These are phyloP conservation scores for Noctua janthe DNA, from an alignment of 2,888 invertebrate genomes.

Conservation along the genomic window DNA sequence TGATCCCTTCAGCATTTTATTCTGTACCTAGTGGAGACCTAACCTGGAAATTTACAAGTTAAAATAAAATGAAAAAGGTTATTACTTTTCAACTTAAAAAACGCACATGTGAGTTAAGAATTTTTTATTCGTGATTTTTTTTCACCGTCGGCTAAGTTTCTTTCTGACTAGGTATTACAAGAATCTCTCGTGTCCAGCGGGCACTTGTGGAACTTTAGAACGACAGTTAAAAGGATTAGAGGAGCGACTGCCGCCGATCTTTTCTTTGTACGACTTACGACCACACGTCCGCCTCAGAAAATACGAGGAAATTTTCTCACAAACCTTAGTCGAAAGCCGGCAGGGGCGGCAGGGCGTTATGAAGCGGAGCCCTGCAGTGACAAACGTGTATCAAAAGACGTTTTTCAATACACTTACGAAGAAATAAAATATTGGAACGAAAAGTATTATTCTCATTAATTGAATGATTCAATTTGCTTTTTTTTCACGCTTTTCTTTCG, in stretches of 20 bases:
- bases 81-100: neutral
- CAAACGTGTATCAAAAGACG: neutral
- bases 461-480: neutral
- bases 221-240: constrained; percentile 53
- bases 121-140: constrained; percentile 33
- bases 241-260: constrained; percentile 28
- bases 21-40: neutral
- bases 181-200: constrained; percentile 5
- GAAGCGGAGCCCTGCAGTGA: neutral
- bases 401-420: neutral
- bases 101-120: neutral
- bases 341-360: neutral
- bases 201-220: constrained; percentile 53
- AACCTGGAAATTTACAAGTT: neutral
- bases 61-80: neutral
- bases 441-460: neutral
- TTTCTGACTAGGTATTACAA: constrained; percentile 32
- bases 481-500: neutral
- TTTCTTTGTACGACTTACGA: constrained; percentile 30
- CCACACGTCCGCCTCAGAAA: constrained; percentile 22
- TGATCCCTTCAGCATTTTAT: neutral
- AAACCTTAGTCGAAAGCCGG: neutral
- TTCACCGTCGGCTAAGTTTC: constrained; percentile 44
- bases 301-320: neutral
- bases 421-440: neutral